Evolutionary conservation across 2,113 vertebrate species (phyloP).

Genomic region (Nematolebias whitei): DNA sequence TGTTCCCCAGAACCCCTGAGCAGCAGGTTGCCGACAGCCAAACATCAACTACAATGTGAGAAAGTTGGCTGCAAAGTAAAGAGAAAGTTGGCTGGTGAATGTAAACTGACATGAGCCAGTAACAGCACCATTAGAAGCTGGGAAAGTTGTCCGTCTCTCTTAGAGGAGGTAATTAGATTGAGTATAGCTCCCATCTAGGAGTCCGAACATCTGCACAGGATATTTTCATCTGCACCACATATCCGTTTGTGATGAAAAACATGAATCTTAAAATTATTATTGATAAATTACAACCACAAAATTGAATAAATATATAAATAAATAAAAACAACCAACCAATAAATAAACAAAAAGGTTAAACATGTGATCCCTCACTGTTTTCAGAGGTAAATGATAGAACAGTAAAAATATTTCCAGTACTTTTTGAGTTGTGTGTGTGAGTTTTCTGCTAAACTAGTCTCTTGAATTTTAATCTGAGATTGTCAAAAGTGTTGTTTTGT

Average conservation of each 20-base stretch:
- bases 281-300: too few relatives aligned
- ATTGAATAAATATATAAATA: too few relatives aligned
- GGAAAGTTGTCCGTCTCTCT: constrained; percentile 37
- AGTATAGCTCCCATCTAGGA: constrained; percentile 30
- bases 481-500: too few relatives aligned
- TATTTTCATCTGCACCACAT: background rate
- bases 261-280: background rate
- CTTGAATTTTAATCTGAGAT: too few relatives aligned
- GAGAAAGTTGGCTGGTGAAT: constrained; percentile 48
- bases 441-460: too few relatives aligned
- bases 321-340: too few relatives aligned
- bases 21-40: constrained; percentile 40
- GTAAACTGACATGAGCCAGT: constrained; percentile 44
- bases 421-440: too few relatives aligned
- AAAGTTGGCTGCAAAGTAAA: constrained; percentile 57
- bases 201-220: background rate
- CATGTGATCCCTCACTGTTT: background rate
- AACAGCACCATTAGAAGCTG: constrained; percentile 64
- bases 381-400: too few relatives aligned
- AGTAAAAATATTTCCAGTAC: too few relatives aligned
- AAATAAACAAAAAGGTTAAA: background rate
- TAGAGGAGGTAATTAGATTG: constrained; percentile 40
- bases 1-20: constrained; percentile 40
- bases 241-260: background rate
- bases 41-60: constrained; percentile 58